Conservation (phyloP, 2,113 vertebrate species). For the Uria lomvia region DNA sequence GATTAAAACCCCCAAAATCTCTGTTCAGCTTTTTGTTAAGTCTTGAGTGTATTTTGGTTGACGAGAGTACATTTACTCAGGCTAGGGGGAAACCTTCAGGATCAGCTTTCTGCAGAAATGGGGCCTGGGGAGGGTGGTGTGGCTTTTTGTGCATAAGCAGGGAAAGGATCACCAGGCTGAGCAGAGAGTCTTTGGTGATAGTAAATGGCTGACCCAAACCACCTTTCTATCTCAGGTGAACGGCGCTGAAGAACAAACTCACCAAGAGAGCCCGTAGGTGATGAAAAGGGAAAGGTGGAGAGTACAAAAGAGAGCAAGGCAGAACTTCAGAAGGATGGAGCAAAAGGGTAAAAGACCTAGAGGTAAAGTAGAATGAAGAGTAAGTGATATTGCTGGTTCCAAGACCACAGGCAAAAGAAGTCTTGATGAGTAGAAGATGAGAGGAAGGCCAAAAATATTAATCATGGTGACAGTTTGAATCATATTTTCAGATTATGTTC, state of each 20-base stretch:
- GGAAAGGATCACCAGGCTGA: background rate
- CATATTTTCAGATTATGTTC: background rate
- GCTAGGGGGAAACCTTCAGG: background rate
- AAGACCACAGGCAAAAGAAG: background rate
- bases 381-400: background rate
- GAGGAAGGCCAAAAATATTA: constrained; percentile 19
- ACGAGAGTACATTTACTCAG: background rate
- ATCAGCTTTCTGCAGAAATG: background rate
- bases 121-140: background rate
- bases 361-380: background rate
- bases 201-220: background rate
- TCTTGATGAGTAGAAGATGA: background rate
- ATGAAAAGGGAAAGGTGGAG: background rate
- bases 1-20: background rate
- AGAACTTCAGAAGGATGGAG: background rate
- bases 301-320: background rate
- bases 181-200: background rate
- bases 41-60: background rate
- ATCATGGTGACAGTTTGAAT: constrained; percentile 9
- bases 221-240: background rate
- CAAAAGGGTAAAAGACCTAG: background rate
- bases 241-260: background rate
- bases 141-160: background rate
- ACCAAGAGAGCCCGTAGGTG: background rate
- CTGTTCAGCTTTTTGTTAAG: background rate